These are phyloP conservation scores for Noctua pronuba DNA, from an alignment of 2,888 invertebrate genomes.

Conservation along the genomic window DNA sequence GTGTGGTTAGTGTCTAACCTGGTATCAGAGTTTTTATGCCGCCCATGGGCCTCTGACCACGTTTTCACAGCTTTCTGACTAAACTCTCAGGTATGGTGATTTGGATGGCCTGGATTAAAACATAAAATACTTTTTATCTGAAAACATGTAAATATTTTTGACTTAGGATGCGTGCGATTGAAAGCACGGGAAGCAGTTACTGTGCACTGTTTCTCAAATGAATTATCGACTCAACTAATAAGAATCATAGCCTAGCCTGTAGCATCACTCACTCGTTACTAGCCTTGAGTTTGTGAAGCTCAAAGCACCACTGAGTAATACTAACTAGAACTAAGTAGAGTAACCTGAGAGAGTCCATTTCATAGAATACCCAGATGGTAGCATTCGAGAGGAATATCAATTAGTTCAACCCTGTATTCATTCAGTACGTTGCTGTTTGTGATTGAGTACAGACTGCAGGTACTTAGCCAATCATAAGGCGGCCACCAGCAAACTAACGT, in stretches of 20 bases:
- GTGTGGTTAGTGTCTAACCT: no score
- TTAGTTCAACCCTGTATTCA: not conserved
- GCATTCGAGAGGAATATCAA: conserved; percentile 1
- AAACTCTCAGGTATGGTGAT: no score
- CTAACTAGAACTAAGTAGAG: no score
- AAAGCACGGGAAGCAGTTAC: not conserved
- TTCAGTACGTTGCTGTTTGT: not conserved
- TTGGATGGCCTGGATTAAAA: not conserved
- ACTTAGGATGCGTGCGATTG: not conserved
- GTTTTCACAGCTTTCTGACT: no score
- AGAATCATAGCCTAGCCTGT: not conserved
- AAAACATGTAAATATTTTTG: not conserved
- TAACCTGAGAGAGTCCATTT: not conserved
- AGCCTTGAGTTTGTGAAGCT: not conserved
- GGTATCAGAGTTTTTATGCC: no score
- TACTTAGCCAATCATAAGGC: not conserved
- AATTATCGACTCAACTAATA: no score
- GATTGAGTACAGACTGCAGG: not conserved
- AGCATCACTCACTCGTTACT: not conserved
- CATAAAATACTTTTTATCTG: not conserved
- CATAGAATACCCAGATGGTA: not conserved
- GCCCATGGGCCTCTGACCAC: no score
- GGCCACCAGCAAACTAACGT: not conserved
- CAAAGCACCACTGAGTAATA: not conserved
- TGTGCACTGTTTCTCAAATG: not conserved